Base-by-base conservation (phyloP, 1,140 invertebrate species). In the Tetramorium parvispinum region DNA sequence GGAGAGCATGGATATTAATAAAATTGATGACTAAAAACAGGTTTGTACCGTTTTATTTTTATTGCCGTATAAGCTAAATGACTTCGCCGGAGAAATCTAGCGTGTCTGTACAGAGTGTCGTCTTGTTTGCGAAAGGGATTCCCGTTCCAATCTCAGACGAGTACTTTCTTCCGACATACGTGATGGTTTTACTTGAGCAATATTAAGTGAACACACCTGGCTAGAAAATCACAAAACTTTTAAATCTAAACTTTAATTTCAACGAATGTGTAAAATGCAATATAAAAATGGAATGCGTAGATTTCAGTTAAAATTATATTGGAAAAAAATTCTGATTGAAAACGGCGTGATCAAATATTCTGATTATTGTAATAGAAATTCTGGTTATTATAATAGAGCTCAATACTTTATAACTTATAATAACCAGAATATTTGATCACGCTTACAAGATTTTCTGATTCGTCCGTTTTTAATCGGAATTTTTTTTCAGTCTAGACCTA, bases 41-140 rank as follows among this genome's bases (percentile, higher is more conserved):
- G 63, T 57, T 71, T 91, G 88, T 90, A 88, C 75, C 57, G 75
- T 88, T 32, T 32, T 73, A 87, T 53, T 87, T 76, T 91, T 83
- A 90, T 88, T 88, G 73, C 77, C 77, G 86, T 92, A 93, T 91
- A 93, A 92, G 92, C 51, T 65, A 88, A 88, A 92, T 90, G 90
- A 92, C 91, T 93, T 87, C 88, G 88, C 83, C 77, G 27, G 21
- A 2, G 7, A 51, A 40, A 32, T 75, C 49, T 24, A 40, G n/a
- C n/a, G 24, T 32, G 11, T 37, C 59, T 8, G 6, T n/a, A 8
- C 57, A 3, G 27, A 24, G 75, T 5, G 16, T 65, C n/a, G 5
- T 53, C 7, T 40, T 27, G 13, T 24, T 24, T 40, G 13, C 32
- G 8, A 68, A 40, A 55, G 46, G 40, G 21, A 55, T 40, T 66